Evolutionary conservation across 2,797 vertebrate genomes (phyloP), one percentile per base, ranked within the genome.

Genomic region (Xiphorhynchus erythropygius): DNA sequence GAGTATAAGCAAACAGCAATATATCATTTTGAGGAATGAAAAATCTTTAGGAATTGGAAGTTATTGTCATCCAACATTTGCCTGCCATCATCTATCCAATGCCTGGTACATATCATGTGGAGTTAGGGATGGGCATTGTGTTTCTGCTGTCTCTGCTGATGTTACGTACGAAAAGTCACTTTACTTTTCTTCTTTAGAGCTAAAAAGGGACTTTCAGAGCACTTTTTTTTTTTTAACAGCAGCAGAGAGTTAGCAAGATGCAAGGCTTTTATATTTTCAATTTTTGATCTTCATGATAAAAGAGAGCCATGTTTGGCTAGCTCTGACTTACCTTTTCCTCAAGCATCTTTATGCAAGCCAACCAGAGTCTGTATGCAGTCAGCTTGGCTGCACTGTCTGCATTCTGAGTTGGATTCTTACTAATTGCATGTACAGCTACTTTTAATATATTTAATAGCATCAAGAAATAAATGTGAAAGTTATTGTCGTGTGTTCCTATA

Each of bases 21-120:
- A 42, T 19, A 65, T 78, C 4, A 44, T 84, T 86, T 50, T 75
- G n/a, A 78, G 23, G 42, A 88, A 85, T 65, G 33, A 92, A 92
- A 94, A 78, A 30, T 85, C 70, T 57, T 82, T 85, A 71, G 44
- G 19, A 71, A 63, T 77, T 89, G 33, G 27, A 87, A 89, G 10
- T 46, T 75, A 55, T 30, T 86, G 65, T 63, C 30, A 57, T 78
- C 67, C 78, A 59, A 24, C 4, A 4, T 69, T 57, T 88, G n/a
- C 50, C 73, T 87, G 22, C n/a, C 16, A 22, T 44, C 70, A 24
- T 68, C 25, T 60, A 27, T 84, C 30, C 5, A 9, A 53, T 47
- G 13, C 2, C 7, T 33, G 33, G 19, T 27, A n/a, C 28, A 18
- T 47, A 37, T 24, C 0, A 0, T 53, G n/a, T 46, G 18, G 5